A percentile compares a stretch with the other conserved stretches of the same genome.
phyloP scores from a whole-genome alignment of 2,888 invertebrate species.

The Ormyrus labotus region DNA sequence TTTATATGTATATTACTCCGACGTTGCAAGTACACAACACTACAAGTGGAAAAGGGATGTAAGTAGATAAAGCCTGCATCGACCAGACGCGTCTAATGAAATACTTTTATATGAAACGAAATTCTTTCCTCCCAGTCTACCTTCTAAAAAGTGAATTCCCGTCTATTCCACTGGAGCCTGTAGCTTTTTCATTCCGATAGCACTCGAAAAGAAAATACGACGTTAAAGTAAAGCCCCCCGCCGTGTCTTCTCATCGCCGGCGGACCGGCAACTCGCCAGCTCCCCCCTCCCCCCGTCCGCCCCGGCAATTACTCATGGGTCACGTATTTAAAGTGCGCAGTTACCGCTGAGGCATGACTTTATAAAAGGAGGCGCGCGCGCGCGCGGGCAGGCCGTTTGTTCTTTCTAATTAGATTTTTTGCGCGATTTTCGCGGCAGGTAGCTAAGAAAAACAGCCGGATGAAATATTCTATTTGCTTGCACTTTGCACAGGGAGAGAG shows the following conservation, averaged over 20 bases:
- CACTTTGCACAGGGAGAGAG: conserved; percentile 11
- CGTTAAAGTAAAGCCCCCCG: not conserved
- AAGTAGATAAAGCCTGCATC: too few relatives aligned
- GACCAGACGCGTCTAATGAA: too few relatives aligned
- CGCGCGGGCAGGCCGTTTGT: conserved; percentile 1
- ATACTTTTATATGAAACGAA: too few relatives aligned
- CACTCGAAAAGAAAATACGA: too few relatives aligned
- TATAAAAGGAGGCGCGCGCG: not conserved
- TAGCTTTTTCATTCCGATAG: too few relatives aligned
- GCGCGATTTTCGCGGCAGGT: conserved; percentile 18
- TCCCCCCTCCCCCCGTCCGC: conserved; percentile 60
- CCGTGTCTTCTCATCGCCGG: conserved; percentile 16
- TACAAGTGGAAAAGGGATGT: too few relatives aligned
- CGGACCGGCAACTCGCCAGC: conserved; percentile 12
- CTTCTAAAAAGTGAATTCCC: too few relatives aligned
- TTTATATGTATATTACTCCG: too few relatives aligned
- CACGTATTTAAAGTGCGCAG: conserved; percentile 65
- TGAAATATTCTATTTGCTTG: conserved; percentile 40
- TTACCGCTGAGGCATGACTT: not conserved
- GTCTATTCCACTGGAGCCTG: too few relatives aligned
- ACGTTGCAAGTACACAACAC: too few relatives aligned
- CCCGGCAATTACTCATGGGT: conserved; percentile 69
- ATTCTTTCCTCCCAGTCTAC: too few relatives aligned
- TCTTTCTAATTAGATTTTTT: conserved; percentile 43
- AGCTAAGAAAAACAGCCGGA: conserved; percentile 13